A percentile compares a stretch with the other conserved stretches of the same genome.
phyloP scores from a whole-genome alignment of 2,888 invertebrate genomes.

The Drosophila niveifrons region DNA sequence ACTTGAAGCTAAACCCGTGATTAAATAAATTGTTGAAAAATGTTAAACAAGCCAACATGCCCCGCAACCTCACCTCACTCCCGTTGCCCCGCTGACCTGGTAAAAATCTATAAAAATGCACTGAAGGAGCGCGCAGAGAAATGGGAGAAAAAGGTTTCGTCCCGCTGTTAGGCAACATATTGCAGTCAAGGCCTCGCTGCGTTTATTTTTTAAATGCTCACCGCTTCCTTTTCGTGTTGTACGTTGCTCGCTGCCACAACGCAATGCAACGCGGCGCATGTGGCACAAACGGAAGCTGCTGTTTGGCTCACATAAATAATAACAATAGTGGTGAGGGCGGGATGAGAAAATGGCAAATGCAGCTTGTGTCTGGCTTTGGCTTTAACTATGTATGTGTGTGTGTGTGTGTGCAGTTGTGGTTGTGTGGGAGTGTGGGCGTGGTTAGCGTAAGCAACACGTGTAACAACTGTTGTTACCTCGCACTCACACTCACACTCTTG shows the following conservation, averaged over 20 bases:
- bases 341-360: slow-evolving; percentile 39
- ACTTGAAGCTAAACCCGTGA: slow-evolving; percentile 71
- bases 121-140: slow-evolving; percentile 3
- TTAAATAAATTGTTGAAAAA: slow-evolving; percentile 80
- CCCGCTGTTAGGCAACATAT: slow-evolving; percentile 77
- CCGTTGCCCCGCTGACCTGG: slow-evolving; percentile 62
- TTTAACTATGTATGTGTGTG: slow-evolving; percentile 2
- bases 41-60: slow-evolving; percentile 70
- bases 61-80: background rate
- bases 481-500: background rate
- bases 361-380: slow-evolving; percentile 7
- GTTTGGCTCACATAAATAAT: slow-evolving; percentile 82
- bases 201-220: slow-evolving; percentile 78
- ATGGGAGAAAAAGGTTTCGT: slow-evolving; percentile 19
- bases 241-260: slow-evolving; percentile 49
- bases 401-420: background rate
- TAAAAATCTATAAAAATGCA: slow-evolving; percentile 77
- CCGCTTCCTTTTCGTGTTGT: slow-evolving; percentile 66
- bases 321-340: slow-evolving; percentile 61
- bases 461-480: slow-evolving; percentile 56
- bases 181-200: slow-evolving; percentile 81
- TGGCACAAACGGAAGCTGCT: slow-evolving; percentile 81
- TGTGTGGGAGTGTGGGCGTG: slow-evolving; percentile 48
- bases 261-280: slow-evolving; percentile 67
- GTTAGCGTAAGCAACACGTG: slow-evolving; percentile 64